phyloP scores from a whole-genome alignment of 2,888 invertebrate genomes.

The Elmis aenea region DNA sequence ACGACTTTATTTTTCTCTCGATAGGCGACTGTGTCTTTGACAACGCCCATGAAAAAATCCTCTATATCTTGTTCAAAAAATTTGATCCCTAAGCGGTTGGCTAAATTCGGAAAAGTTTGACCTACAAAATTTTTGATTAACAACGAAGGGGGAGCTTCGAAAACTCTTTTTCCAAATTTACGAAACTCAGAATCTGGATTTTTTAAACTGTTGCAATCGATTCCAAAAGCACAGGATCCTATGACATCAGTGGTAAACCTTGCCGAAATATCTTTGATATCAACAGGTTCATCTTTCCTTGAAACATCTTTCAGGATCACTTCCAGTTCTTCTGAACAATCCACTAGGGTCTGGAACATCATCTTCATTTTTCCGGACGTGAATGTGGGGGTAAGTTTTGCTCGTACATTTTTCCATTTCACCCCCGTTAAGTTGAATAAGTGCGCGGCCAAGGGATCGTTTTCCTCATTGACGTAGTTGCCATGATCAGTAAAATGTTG shows the following conservation, averaged over 20 bases:
- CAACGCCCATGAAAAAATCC: conserved; percentile 29
- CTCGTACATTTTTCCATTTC: conserved; percentile 44
- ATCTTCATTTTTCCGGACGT: conserved; percentile 47
- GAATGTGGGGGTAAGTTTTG: conserved; percentile 44
- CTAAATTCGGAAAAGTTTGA: neutral
- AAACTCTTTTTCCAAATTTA: conserved; percentile 15
- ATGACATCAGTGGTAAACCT: conserved; percentile 51
- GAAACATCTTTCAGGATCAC: conserved; percentile 24
- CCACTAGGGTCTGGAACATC: conserved; percentile 39
- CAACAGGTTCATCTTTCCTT: conserved; percentile 32
- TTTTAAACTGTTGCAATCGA: conserved; percentile 51
- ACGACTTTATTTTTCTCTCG: conserved; percentile 25
- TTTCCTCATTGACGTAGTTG: conserved; percentile 33
- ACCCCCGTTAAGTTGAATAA: conserved; percentile 33
- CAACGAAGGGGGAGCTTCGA: conserved; percentile 38
- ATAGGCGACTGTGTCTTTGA: conserved; percentile 28
- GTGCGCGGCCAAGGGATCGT: conserved; percentile 35
- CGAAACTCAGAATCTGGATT: conserved; percentile 49
- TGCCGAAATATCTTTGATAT: conserved; percentile 45
- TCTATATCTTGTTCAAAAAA: conserved; percentile 24
- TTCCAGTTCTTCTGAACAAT: conserved; percentile 32
- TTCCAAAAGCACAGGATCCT: conserved; percentile 53
- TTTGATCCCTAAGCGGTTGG: conserved; percentile 23
- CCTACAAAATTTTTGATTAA: conserved; percentile 36
- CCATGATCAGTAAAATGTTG: conserved; percentile 37